Conservation (phyloP, 2,113 vertebrate genomes). For the Callithrix jacchus region DNA sequence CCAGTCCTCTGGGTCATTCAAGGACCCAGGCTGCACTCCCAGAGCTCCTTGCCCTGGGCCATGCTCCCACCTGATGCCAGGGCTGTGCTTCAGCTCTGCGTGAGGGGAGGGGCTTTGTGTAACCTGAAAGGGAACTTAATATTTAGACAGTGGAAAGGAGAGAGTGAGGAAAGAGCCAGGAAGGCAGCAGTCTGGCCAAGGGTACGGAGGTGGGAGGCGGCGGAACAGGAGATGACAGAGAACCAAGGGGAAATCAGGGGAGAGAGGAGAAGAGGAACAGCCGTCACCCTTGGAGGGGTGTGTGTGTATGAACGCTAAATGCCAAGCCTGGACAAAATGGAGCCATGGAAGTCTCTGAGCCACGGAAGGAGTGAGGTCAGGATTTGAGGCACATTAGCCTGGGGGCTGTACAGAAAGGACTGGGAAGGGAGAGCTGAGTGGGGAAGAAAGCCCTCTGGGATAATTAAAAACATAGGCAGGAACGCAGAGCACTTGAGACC, state of each 20-base stretch:
- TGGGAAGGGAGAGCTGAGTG: background rate
- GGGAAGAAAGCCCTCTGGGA: background rate
- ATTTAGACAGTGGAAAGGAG: background rate
- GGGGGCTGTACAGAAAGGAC: background rate
- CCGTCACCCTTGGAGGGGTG: background rate
- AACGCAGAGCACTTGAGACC: background rate
- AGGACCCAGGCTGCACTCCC: background rate
- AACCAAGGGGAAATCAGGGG: background rate
- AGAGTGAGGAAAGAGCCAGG: background rate
- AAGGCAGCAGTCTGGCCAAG: background rate
- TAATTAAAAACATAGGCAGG: background rate
- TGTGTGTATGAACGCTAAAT: background rate
- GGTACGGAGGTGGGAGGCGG: background rate
- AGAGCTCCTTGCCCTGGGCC: background rate
- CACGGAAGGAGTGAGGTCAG: background rate
- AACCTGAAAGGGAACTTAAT: background rate
- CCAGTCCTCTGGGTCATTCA: background rate
- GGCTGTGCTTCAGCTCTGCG: too few relatives aligned
- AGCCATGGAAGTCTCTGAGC: background rate
- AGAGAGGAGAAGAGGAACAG: background rate
- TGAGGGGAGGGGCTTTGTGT: background rate
- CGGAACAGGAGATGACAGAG: background rate
- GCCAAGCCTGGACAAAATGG: background rate
- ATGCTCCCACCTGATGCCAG: background rate
- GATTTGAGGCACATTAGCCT: background rate